phyloP scores from a whole-genome alignment of 1,140 invertebrate species.

The Drosophila pectinifera region DNA sequence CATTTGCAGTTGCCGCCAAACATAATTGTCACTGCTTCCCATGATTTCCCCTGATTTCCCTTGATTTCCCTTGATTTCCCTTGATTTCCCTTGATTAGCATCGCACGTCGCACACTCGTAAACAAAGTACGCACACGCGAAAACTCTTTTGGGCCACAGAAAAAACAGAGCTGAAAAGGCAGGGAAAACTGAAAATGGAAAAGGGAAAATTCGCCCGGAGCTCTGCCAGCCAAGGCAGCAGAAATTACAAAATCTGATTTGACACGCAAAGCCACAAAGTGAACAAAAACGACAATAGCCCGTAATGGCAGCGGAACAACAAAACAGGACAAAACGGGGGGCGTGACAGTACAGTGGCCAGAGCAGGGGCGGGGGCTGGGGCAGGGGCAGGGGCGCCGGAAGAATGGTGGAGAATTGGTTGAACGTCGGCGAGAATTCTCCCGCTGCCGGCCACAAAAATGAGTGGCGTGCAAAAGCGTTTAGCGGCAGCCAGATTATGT shows the following conservation, averaged over 20 bases:
- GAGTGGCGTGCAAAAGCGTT: slow-evolving; percentile 54
- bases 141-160: slow-evolving; percentile 10
- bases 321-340: slow-evolving; percentile 32
- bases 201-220: slow-evolving; percentile 22
- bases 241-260: slow-evolving; percentile 73
- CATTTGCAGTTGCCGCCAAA: slow-evolving; percentile 55
- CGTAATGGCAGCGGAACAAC: slow-evolving; percentile 21
- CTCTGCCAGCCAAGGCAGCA: slow-evolving; percentile 23
- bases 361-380: background rate
- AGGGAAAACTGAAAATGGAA: slow-evolving; percentile 7
- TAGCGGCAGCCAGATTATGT: slow-evolving; percentile 46
- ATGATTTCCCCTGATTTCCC: slow-evolving; percentile 8
- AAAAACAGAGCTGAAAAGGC: background rate
- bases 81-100: slow-evolving; percentile 47
- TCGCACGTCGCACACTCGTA: slow-evolving; percentile 30
- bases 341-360: slow-evolving; percentile 5
- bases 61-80: slow-evolving; percentile 38
- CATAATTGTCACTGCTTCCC: slow-evolving; percentile 40
- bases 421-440: background rate
- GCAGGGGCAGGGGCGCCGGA: too few species aligned
- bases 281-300: slow-evolving; percentile 33
- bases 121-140: slow-evolving; percentile 25
- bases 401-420: slow-evolving; percentile 1
- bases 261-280: slow-evolving; percentile 70
- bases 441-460: slow-evolving; percentile 28